These are phyloP conservation scores for Schrankia costaestrigalis DNA, from an alignment of 2,888 invertebrate genomes.

Conservation along the genomic window DNA sequence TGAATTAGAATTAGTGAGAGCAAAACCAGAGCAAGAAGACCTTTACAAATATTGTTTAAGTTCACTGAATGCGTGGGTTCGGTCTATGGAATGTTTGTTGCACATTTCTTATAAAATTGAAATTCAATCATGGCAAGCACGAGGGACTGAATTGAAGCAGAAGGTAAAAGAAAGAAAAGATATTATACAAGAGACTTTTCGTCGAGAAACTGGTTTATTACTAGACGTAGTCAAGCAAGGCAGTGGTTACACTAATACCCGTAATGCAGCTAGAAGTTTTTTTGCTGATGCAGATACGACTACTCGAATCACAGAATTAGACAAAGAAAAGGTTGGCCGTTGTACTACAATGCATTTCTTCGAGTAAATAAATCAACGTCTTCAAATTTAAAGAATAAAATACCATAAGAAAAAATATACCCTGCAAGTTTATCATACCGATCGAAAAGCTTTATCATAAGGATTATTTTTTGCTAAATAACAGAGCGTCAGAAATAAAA, in stretches of 20 bases:
- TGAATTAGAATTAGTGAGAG: not conserved
- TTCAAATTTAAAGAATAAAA: no score
- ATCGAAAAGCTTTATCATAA: no score
- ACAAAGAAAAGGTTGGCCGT: no score
- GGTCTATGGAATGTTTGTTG: constrained; percentile 2
- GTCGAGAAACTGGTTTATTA: constrained; percentile 3
- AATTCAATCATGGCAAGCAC: not conserved
- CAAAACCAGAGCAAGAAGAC: constrained; percentile 1
- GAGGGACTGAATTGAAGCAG: not conserved
- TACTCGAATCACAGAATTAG: no score
- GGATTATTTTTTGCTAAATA: no score
- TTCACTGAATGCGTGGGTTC: constrained; percentile 1
- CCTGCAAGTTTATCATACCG: no score
- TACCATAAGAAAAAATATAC: no score
- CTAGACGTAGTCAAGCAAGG: constrained; percentile 4
- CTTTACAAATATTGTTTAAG: not conserved
- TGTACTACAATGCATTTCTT: no score
- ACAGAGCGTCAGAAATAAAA: no score
- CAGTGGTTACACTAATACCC: constrained; percentile 3
- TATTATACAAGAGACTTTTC: constrained; percentile 2
- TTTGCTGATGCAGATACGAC: no score
- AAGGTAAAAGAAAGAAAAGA: no score
- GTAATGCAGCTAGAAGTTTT: not conserved
- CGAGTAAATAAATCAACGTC: no score
- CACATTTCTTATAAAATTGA: constrained; percentile 2